A percentile compares a stretch with the other conserved stretches of the same genome.
Evolutionary conservation across 2,888 invertebrate species (phyloP).

Genomic region (Lingula anatina): DNA sequence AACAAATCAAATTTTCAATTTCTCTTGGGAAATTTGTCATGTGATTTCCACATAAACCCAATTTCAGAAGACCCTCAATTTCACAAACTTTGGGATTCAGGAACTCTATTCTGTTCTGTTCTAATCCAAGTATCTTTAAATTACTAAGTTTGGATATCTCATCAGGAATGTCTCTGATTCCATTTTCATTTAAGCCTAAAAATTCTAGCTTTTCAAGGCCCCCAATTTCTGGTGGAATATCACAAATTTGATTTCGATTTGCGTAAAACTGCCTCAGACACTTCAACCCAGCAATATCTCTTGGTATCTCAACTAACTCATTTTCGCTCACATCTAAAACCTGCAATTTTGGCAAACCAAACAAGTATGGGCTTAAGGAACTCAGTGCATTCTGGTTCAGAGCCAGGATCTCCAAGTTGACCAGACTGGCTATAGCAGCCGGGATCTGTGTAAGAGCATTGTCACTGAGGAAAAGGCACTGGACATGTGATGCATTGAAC

Average conservation of each 20-base stretch:
- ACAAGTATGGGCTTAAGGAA: slow-evolving; percentile 21
- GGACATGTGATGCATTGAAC: slow-evolving; percentile 22
- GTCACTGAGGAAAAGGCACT: slow-evolving; percentile 27
- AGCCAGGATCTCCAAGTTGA: slow-evolving; percentile 26
- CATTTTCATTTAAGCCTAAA: slow-evolving; percentile 35
- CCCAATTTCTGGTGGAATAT: slow-evolving; percentile 29
- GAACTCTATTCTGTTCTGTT: slow-evolving; percentile 36
- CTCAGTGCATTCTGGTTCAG: slow-evolving; percentile 28
- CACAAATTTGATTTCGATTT: too few species aligned
- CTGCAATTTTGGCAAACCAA: slow-evolving; percentile 22
- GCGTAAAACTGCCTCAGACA: slow-evolving; percentile 26
- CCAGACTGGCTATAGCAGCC: slow-evolving; percentile 23
- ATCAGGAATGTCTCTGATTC: slow-evolving; percentile 27
- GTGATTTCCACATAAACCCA: slow-evolving; percentile 40
- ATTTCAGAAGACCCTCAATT: slow-evolving; percentile 29
- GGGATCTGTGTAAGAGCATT: slow-evolving; percentile 35
- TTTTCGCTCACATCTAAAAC: slow-evolving; percentile 38
- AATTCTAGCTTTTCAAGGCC: slow-evolving; percentile 22
- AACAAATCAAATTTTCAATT: slow-evolving; percentile 29
- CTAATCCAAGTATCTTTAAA: slow-evolving; percentile 34
- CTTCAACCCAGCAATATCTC: slow-evolving; percentile 22
- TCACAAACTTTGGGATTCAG: slow-evolving; percentile 36
- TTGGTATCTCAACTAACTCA: slow-evolving; percentile 25
- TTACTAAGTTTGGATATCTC: slow-evolving; percentile 26
- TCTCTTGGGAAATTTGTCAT: slow-evolving; percentile 40